A percentile compares a stretch with the other conserved stretches of the same genome.
Conservation (phyloP, 2,797 vertebrate species). For the Propithecus perrieri region DNA sequence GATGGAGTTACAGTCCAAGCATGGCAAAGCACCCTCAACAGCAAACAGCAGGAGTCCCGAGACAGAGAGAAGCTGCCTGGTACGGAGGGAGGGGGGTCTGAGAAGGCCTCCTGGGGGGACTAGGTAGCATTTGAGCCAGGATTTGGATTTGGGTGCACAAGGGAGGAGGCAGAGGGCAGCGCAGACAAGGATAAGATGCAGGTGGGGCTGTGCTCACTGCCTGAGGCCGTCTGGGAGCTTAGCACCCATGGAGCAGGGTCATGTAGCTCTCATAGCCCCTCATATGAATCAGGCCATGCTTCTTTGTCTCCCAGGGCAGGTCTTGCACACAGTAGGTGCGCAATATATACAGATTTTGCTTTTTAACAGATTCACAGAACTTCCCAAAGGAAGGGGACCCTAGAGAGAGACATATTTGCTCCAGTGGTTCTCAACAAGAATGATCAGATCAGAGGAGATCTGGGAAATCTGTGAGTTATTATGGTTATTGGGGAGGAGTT, state of each 20-base stretch:
- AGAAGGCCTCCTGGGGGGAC: background rate
- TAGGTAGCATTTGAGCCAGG: background rate
- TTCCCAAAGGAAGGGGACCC: background rate
- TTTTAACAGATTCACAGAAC: conserved; percentile 8
- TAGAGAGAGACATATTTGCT: background rate
- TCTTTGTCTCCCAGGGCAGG: background rate
- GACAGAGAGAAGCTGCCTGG: background rate
- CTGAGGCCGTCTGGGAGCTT: background rate
- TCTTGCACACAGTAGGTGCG: background rate
- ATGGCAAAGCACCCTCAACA: background rate
- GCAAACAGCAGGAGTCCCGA: background rate
- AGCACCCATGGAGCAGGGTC: background rate
- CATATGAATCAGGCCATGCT: background rate
- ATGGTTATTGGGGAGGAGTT: background rate
- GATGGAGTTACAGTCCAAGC: background rate
- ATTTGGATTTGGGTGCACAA: background rate
- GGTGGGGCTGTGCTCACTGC: background rate
- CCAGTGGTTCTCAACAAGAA: background rate
- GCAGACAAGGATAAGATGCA: background rate
- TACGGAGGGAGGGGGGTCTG: background rate
- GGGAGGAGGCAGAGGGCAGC: background rate
- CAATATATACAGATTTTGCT: background rate
- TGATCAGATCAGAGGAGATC: background rate
- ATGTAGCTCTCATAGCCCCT: background rate
- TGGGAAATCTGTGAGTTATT: background rate